Conservation (phyloP, 1,140 invertebrate species). For the Berghia stephanieae region DNA sequence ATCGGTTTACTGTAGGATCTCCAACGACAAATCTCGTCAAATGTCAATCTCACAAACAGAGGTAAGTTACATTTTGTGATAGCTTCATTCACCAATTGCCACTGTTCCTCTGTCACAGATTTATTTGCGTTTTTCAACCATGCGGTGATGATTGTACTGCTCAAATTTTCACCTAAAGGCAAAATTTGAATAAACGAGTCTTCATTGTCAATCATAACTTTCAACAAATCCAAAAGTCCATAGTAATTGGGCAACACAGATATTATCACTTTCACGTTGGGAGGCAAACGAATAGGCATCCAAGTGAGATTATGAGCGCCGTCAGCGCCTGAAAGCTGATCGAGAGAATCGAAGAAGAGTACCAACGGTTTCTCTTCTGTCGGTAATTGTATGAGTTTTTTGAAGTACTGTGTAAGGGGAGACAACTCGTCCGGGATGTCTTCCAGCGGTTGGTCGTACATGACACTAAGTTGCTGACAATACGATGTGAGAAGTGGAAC, state of each 20-base stretch:
- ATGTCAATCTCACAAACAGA: conserved; percentile 95
- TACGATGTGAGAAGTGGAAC: conserved; percentile 94
- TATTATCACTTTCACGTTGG: conserved; percentile 91
- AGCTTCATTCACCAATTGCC: conserved; percentile 91
- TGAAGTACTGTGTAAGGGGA: conserved; percentile 94
- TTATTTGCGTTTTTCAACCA: conserved; percentile 93
- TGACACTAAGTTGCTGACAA: conserved; percentile 94
- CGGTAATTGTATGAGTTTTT: conserved; percentile 77
- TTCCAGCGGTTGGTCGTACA: conserved; percentile 91
- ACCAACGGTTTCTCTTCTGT: conserved; percentile 66
- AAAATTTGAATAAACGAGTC: conserved; percentile 81
- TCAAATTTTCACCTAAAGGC: conserved; percentile 77
- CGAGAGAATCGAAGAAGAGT: conserved; percentile 65
- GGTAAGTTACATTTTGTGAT: conserved; percentile 92
- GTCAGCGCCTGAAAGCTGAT: conserved; percentile 85
- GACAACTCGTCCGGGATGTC: conserved; percentile 95
- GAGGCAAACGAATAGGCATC: conserved; percentile 90
- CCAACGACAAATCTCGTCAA: conserved; percentile 91
- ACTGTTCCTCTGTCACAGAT: conserved; percentile 83
- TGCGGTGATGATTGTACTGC: conserved; percentile 91
- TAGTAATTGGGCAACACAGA: conserved; percentile 65
- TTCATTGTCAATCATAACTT: conserved; percentile 88
- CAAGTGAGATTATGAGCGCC: conserved; percentile 96
- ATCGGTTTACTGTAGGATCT: conserved; percentile 93
- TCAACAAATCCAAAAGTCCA: conserved; percentile 69